Percentiles rank a stretch among this genome's conserved stretches.
phyloP scores from a whole-genome alignment of 2,113 vertebrate genomes.

The Puffinus mauretanicus region DNA sequence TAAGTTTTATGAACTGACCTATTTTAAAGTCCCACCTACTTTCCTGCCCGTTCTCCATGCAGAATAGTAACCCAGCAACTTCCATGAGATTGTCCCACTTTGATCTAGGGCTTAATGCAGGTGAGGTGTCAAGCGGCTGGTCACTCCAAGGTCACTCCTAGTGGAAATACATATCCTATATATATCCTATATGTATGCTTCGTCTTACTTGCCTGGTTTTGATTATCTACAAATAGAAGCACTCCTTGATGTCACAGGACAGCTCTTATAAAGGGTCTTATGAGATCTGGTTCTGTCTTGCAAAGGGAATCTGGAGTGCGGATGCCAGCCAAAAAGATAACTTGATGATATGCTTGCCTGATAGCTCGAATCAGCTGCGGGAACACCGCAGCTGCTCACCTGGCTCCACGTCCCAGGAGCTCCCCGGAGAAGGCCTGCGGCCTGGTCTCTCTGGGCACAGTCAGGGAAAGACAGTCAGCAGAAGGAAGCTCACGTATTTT shows the following conservation, averaged over 20 bases:
- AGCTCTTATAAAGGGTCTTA: neutral
- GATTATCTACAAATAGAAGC: neutral
- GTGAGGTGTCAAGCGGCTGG: neutral
- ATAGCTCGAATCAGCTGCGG: neutral
- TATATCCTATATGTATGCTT: too few relatives aligned
- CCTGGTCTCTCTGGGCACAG: neutral
- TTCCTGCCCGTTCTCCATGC: neutral
- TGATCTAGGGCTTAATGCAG: neutral
- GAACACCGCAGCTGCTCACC: neutral
- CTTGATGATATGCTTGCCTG: neutral
- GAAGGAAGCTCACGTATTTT: neutral
- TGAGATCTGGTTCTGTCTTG: neutral
- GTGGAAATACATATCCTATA: neutral
- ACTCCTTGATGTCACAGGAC: neutral
- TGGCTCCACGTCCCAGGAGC: neutral
- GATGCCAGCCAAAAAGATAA: neutral
- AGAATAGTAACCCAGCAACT: neutral
- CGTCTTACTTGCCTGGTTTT: neutral
- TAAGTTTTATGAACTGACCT: neutral
- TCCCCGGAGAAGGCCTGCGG: neutral
- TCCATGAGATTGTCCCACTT: neutral
- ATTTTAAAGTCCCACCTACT: neutral
- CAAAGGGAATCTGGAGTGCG: neutral
- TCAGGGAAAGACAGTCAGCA: neutral
- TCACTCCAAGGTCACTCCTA: too few relatives aligned